Evolutionary conservation across 2,113 vertebrate genomes (phyloP).

Genomic region (Pseudorhombus dupliciocellatus): DNA sequence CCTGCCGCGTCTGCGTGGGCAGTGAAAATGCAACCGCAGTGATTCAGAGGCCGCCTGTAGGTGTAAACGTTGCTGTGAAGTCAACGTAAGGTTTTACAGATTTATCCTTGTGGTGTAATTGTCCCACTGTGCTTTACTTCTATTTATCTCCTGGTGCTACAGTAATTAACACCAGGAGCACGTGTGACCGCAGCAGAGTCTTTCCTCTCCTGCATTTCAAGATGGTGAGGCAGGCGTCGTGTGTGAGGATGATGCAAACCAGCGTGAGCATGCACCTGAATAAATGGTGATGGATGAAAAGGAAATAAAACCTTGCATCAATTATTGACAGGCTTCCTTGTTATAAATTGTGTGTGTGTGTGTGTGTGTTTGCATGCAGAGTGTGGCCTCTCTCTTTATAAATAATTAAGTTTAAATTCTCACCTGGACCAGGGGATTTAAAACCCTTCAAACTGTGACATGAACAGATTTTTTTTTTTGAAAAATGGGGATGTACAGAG

Average conservation of each 20-base stretch:
- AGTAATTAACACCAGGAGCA: background rate
- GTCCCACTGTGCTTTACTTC: no score
- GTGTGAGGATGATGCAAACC: slow-evolving; percentile 1
- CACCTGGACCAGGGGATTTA: slow-evolving; percentile 34
- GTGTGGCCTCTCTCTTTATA: slow-evolving; percentile 41
- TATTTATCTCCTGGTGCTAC: no score
- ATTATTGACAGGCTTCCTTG: slow-evolving; percentile 53
- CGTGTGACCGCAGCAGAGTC: background rate
- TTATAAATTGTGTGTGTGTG: slow-evolving; percentile 53
- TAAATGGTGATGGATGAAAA: slow-evolving; percentile 58
- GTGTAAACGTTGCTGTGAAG: no score
- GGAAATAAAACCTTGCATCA: slow-evolving; percentile 59
- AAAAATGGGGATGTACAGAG: background rate
- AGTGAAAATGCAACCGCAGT: no score
- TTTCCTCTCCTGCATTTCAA: background rate
- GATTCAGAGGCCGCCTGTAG: no score
- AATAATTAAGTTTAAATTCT: slow-evolving; percentile 67
- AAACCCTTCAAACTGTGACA: slow-evolving; percentile 23
- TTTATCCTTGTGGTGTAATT: no score
- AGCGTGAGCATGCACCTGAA: slow-evolving; percentile 8
- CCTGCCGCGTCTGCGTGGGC: no score
- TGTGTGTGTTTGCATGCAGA: background rate
- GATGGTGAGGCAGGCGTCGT: background rate
- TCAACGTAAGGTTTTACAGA: no score
- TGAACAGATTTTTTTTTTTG: no score